These are phyloP conservation scores for Cataglyphis altisquamis DNA, from an alignment of 2,888 invertebrate genomes.

Conservation along the genomic window DNA sequence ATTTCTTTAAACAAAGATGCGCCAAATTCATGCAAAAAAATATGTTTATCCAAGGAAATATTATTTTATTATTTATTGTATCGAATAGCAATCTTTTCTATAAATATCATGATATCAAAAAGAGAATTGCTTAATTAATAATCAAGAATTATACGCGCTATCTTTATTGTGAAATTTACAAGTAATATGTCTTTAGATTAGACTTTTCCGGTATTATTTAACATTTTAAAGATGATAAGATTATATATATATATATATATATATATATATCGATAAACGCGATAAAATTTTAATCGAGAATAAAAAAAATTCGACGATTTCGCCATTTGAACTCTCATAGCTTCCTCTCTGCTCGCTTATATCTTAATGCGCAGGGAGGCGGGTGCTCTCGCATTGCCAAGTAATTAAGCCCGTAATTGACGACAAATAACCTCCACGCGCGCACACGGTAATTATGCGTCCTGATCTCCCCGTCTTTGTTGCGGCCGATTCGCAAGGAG, in stretches of 20 bases:
- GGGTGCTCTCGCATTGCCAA: constrained; percentile 42
- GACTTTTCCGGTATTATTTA: not conserved
- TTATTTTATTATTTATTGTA: not conserved
- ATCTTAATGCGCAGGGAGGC: constrained; percentile 9
- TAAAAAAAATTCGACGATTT: not conserved
- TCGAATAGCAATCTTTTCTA: not conserved
- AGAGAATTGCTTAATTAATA: not conserved
- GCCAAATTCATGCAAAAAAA: too few relatives aligned
- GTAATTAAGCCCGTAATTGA: constrained; percentile 60
- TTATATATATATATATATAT: not conserved
- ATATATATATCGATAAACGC: not conserved
- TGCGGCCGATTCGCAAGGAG: constrained; percentile 15
- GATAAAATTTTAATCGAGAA: not conserved
- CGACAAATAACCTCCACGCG: constrained; percentile 40
- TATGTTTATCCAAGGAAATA: not conserved
- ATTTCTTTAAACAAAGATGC: not conserved
- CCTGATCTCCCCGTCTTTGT: constrained; percentile 22
- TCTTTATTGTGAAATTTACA: not conserved
- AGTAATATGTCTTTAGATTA: not conserved
- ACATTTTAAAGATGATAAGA: not conserved
- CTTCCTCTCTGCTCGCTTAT: not conserved
- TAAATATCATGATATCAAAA: not conserved
- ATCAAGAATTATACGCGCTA: not conserved
- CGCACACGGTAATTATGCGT: constrained; percentile 37
- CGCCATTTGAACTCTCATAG: not conserved